These are phyloP conservation scores for Cherax quadricarinatus DNA, from an alignment of 1,140 invertebrate species.

Conservation along the genomic window DNA sequence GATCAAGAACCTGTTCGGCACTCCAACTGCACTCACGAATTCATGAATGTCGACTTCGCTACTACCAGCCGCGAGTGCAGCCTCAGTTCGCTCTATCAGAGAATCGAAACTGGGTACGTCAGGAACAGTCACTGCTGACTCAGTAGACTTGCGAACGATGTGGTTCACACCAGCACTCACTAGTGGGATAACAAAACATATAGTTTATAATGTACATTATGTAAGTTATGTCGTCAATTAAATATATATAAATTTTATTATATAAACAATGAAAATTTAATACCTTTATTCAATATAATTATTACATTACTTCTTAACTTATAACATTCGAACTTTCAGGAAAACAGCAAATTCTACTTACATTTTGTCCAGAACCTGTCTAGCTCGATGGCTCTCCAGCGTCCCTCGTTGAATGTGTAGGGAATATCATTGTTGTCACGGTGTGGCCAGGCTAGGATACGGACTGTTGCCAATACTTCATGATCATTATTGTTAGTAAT, in stretches of 20 bases:
- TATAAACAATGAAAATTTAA: too few relatives aligned
- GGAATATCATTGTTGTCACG: constrained; percentile 34
- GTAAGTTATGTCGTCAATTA: too few relatives aligned
- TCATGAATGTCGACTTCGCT: constrained; percentile 8
- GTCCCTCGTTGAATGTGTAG: constrained; percentile 16
- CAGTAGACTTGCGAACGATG: constrained; percentile 11
- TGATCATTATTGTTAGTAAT: constrained; percentile 34
- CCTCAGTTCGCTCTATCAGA: constrained; percentile 21
- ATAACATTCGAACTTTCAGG: not conserved
- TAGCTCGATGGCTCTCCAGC: constrained; percentile 29
- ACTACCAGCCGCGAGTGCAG: not conserved
- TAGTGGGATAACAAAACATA: not conserved
- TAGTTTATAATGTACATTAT: not conserved
- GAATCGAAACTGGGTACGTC: constrained; percentile 46
- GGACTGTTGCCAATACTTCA: constrained; percentile 1
- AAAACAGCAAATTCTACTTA: not conserved
- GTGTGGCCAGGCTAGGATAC: constrained; percentile 17
- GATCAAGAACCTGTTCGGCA: constrained; percentile 32
- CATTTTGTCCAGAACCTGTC: constrained; percentile 40
- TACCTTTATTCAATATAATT: not conserved
- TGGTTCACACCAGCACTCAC: not conserved
- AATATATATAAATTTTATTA: not conserved
- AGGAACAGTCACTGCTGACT: constrained; percentile 22
- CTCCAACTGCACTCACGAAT: constrained; percentile 1
- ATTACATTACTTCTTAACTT: not conserved